These are phyloP conservation scores for Polydrusus cervinus DNA, from an alignment of 2,888 invertebrate species.

Conservation along the genomic window DNA sequence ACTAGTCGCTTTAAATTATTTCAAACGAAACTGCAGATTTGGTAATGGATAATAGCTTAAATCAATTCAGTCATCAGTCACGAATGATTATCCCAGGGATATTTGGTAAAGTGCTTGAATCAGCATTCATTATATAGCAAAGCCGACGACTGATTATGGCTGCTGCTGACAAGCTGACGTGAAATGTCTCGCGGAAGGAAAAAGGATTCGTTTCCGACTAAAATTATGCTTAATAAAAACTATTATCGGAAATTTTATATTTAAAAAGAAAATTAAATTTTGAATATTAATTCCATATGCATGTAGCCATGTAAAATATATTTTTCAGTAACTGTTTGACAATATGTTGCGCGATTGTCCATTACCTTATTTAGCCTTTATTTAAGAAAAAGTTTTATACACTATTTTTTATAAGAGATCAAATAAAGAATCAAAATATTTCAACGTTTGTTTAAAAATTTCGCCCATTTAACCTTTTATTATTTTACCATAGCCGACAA, in stretches of 20 bases:
- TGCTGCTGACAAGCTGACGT: constrained; percentile 50
- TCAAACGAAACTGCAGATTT: constrained; percentile 55
- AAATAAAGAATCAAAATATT: no score
- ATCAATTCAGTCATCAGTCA: constrained; percentile 68
- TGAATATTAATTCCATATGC: no score
- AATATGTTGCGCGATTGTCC: no score
- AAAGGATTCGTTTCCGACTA: constrained; percentile 40
- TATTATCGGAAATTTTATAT: constrained; percentile 31
- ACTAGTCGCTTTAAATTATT: constrained; percentile 54
- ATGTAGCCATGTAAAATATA: no score
- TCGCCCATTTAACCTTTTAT: no score
- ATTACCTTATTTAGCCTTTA: no score
- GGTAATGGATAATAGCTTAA: constrained; percentile 65
- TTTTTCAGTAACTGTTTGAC: no score
- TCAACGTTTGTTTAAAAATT: no score
- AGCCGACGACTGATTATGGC: constrained; percentile 56
- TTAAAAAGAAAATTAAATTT: background rate
- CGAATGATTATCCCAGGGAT: constrained; percentile 66
- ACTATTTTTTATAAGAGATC: no score
- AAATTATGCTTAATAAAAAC: constrained; percentile 39
- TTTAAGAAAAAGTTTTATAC: no score
- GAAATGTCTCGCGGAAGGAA: constrained; percentile 50
- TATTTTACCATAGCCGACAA: no score
- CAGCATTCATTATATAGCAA: constrained; percentile 66
- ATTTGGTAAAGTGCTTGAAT: constrained; percentile 62